These are phyloP conservation scores for Cyphomyrus plagiostoma DNA, from an alignment of 2,113 vertebrate genomes.

Conservation along the genomic window DNA sequence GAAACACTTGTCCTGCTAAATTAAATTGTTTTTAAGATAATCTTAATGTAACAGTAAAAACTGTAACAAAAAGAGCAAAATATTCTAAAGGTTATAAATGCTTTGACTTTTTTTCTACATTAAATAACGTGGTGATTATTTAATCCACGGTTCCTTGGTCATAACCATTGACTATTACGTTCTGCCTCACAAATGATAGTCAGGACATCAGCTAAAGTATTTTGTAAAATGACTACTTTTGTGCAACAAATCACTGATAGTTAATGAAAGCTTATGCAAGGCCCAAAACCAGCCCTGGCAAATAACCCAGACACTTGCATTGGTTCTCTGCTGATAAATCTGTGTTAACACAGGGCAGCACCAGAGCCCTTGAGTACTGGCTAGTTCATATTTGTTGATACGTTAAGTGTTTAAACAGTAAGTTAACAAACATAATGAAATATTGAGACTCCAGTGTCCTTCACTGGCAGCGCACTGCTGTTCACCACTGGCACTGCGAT, in stretches of 20 bases:
- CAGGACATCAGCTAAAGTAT: neutral
- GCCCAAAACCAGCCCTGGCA: neutral
- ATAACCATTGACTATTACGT: neutral
- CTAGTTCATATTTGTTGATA: neutral
- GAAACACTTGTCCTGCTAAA: neutral
- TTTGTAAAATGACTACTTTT: neutral
- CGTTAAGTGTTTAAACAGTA: neutral
- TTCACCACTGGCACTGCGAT: conserved; percentile 51
- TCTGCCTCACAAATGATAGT: neutral
- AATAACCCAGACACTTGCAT: neutral
- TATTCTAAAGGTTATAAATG: neutral
- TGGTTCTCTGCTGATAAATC: neutral
- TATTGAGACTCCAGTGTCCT: neutral
- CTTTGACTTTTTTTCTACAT: neutral
- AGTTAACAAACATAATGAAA: neutral
- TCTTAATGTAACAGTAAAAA: neutral
- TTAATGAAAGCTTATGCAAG: neutral
- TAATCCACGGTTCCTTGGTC: neutral
- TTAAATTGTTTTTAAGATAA: neutral
- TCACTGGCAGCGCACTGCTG: neutral
- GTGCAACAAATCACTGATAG: neutral
- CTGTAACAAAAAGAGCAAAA: neutral
- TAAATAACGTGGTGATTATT: neutral
- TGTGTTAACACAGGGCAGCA: neutral
- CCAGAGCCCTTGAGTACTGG: neutral